Conservation (phyloP, 1,140 invertebrate genomes). For the Drosophila repletoides region DNA sequence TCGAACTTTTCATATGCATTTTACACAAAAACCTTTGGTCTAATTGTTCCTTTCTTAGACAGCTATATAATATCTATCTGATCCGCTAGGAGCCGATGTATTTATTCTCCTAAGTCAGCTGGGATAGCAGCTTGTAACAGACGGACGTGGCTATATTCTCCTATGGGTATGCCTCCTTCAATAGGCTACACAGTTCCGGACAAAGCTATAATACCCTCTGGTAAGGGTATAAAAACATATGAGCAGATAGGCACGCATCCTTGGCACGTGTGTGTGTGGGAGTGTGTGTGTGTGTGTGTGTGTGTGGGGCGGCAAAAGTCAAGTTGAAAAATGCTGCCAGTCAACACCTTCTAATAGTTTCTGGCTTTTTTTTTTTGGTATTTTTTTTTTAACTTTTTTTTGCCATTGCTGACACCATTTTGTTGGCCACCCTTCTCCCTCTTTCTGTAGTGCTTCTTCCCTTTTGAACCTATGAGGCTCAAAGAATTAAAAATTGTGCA, state of each 20-base stretch:
- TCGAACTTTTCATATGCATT: too few species aligned
- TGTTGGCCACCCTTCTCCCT: constrained; percentile 20
- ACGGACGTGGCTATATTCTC: too few species aligned
- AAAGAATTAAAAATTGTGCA: constrained; percentile 63
- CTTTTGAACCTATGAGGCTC: constrained; percentile 13
- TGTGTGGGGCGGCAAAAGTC: constrained; percentile 25
- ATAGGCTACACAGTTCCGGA: too few species aligned
- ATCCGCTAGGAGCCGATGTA: too few species aligned
- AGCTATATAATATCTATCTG: too few species aligned
- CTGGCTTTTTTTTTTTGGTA: constrained; percentile 7
- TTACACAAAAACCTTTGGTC: too few species aligned
- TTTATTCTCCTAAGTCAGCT: too few species aligned
- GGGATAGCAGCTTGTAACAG: too few species aligned
- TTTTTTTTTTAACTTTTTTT: background rate
- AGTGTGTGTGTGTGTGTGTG: constrained; percentile 10
- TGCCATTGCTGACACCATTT: constrained; percentile 69
- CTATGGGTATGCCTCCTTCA: too few species aligned
- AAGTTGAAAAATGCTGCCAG: constrained; percentile 66
- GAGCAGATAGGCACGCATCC: constrained; percentile 29
- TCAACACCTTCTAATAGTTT: constrained; percentile 67
- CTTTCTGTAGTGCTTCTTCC: constrained; percentile 8
- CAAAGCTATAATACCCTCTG: too few species aligned
- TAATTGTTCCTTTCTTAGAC: too few species aligned
- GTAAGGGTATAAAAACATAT: too few species aligned
- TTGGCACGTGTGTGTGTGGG: background rate